Conservation (phyloP, 2,888 invertebrate species). For the Leptopilina drosophilae region DNA sequence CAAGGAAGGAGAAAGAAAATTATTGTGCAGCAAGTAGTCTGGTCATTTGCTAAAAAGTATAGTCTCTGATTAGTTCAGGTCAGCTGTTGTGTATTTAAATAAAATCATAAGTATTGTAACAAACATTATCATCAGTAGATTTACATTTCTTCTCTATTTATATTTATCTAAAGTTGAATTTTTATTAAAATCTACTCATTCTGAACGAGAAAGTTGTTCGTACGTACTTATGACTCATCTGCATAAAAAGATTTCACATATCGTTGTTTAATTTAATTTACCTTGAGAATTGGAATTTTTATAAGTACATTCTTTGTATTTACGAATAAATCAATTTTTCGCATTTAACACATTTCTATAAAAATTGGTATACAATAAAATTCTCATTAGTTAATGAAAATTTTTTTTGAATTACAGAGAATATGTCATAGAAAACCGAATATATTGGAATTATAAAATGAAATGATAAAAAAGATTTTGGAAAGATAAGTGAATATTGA, state of each 20-base stretch:
- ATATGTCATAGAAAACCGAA: background rate
- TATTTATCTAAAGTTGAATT: background rate
- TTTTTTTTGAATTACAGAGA: conserved; percentile 1
- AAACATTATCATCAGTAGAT: background rate
- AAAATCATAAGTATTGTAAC: background rate
- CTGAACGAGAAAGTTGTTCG: conserved; percentile 24
- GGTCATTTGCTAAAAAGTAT: conserved; percentile 11
- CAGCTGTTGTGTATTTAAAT: conserved; percentile 32
- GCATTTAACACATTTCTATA: background rate
- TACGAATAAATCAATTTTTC: background rate
- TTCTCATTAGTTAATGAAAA: background rate
- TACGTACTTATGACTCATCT: conserved; percentile 44
- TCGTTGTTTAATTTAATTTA: conserved; percentile 35
- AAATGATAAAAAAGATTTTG: conserved; percentile 53
- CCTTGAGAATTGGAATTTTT: conserved; percentile 1
- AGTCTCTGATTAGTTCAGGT: conserved; percentile 19
- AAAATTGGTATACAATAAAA: background rate
- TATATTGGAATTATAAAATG: background rate
- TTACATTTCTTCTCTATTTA: background rate
- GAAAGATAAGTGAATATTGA: conserved; percentile 45
- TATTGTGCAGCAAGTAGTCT: conserved; percentile 17
- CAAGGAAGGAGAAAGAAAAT: conserved; percentile 11
- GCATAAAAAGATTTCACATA: conserved; percentile 45
- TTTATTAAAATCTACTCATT: conserved; percentile 1
- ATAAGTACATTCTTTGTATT: background rate